Percentiles rank a stretch among this genome's conserved stretches.
phyloP scores from a whole-genome alignment of 2,797 vertebrate species.

The Erethizon dorsatum region DNA sequence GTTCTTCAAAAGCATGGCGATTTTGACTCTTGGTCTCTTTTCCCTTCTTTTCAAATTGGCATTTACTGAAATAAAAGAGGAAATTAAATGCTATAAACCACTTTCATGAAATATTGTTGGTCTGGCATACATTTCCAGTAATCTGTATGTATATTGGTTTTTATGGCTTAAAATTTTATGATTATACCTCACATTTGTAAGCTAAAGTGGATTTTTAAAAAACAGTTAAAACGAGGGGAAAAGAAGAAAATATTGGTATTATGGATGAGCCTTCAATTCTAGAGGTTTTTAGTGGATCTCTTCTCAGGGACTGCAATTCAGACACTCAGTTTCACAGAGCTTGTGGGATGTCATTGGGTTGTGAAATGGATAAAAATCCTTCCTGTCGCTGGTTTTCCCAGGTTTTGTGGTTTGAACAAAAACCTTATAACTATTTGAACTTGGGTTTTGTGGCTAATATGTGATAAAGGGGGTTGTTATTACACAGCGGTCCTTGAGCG shows the following conservation, averaged over 20 bases:
- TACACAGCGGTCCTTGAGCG: constrained; percentile 87
- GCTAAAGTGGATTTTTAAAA: constrained; percentile 69
- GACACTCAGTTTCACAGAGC: constrained; percentile 1
- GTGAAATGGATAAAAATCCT: constrained; percentile 72
- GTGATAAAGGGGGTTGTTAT: constrained; percentile 89
- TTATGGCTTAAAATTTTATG: constrained; percentile 71
- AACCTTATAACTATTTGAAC: constrained; percentile 86
- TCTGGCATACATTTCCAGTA: constrained; percentile 74
- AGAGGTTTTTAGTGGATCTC: not conserved
- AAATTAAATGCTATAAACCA: constrained; percentile 76
- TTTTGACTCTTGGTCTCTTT: constrained; percentile 58
- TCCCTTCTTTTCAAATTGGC: constrained; percentile 68
- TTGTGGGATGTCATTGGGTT: not conserved
- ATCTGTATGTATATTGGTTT: constrained; percentile 74
- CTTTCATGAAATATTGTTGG: constrained; percentile 73
- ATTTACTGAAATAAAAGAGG: constrained; percentile 78
- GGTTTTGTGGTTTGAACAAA: constrained; percentile 83
- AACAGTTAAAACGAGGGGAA: not conserved
- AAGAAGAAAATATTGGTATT: constrained; percentile 29
- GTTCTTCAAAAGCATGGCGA: constrained; percentile 61
- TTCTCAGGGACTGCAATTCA: constrained; percentile 42
- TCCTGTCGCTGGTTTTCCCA: constrained; percentile 65
- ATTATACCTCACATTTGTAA: constrained; percentile 75
- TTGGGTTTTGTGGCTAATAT: constrained; percentile 88
- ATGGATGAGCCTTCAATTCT: not conserved